Evolutionary conservation across 2,797 vertebrate species (phyloP).

Genomic region (Holocentrus rufus): DNA sequence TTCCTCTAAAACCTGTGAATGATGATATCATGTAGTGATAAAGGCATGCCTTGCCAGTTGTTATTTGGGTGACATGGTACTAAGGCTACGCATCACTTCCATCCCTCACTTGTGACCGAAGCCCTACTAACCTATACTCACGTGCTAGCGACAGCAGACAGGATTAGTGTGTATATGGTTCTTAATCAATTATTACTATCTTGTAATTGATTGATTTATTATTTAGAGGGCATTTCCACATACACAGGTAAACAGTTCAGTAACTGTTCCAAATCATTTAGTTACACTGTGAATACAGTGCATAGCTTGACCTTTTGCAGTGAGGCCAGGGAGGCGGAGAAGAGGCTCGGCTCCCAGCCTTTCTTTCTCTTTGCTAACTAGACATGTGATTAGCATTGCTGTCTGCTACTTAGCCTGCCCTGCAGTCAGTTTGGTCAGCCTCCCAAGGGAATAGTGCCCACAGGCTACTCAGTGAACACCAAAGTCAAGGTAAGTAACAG

Average conservation of each 20-base stretch:
- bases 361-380: conserved; percentile 69
- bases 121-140: too few species aligned
- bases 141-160: too few species aligned
- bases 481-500: conserved; percentile 55
- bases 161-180: too few species aligned
- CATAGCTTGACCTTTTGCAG: conserved; percentile 43
- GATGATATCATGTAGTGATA: too few species aligned
- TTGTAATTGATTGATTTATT: neutral
- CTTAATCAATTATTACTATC: too few species aligned
- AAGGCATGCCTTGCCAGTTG: too few species aligned
- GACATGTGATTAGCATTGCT: conserved; percentile 78
- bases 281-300: neutral
- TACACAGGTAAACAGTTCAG: neutral
- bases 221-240: neutral
- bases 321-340: conserved; percentile 55
- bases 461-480: conserved; percentile 34
- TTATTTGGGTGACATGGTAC: too few species aligned
- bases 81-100: too few species aligned
- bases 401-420: conserved; percentile 62
- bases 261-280: neutral
- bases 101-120: too few species aligned
- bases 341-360: conserved; percentile 49
- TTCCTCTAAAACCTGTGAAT: too few species aligned
- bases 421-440: conserved; percentile 56
- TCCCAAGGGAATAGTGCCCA: conserved; percentile 54